Percentiles rank a stretch among this genome's conserved stretches.
Evolutionary conservation across 2,888 invertebrate genomes (phyloP).

Genomic region (Cosmopolites sordidus): DNA sequence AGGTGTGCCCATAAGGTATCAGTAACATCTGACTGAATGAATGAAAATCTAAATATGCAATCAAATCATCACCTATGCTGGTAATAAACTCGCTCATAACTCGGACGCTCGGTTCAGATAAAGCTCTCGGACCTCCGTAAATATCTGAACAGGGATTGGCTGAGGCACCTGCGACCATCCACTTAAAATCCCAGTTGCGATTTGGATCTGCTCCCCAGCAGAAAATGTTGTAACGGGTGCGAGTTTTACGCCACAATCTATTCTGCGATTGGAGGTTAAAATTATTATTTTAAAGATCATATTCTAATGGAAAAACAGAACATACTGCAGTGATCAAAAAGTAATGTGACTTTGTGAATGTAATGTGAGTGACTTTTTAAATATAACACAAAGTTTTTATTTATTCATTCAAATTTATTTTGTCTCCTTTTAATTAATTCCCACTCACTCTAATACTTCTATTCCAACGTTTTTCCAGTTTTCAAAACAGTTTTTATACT

Average conservation of each 20-base stretch:
- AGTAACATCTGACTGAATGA: slow-evolving; percentile 68
- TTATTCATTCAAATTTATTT: no score
- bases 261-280: slow-evolving; percentile 46
- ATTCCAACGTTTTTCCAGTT: no score
- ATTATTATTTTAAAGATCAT: no score
- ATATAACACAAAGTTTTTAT: no score
- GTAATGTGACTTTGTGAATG: neutral
- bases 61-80: slow-evolving; percentile 34
- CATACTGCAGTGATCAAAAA: neutral
- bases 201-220: slow-evolving; percentile 70
- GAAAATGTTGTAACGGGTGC: slow-evolving; percentile 48
- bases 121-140: slow-evolving; percentile 62
- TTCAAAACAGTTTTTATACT: no score
- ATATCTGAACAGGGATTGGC: slow-evolving; percentile 56
- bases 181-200: slow-evolving; percentile 69
- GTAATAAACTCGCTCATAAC: slow-evolving; percentile 54
- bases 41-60: slow-evolving; percentile 66
- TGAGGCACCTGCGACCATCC: slow-evolving; percentile 58
- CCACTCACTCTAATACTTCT: no score
- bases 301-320: no score
- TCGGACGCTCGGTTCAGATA: slow-evolving; percentile 66
- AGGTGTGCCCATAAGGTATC: slow-evolving; percentile 65
- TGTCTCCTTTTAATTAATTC: no score
- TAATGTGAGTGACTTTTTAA: no score
- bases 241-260: slow-evolving; percentile 68